phyloP scores from a whole-genome alignment of 2,888 invertebrate genomes.

The Eupithecia inturbata region DNA sequence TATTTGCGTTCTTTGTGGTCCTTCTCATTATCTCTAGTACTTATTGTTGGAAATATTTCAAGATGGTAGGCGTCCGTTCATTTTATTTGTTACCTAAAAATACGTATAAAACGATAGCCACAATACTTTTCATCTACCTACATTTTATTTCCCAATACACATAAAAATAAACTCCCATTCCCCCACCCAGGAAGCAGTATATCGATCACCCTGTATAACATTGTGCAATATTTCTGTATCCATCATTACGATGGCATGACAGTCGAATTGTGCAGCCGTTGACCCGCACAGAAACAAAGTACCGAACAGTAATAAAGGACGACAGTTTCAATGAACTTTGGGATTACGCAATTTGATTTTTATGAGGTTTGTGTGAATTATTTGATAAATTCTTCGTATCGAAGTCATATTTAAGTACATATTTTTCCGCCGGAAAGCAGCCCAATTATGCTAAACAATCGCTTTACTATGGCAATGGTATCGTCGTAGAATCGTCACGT shows the following conservation, averaged over 20 bases:
- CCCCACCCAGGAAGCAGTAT: conserved; percentile 18
- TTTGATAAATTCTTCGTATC: neutral
- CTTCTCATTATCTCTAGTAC: too few relatives aligned
- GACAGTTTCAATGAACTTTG: conserved; percentile 17
- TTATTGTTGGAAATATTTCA: neutral
- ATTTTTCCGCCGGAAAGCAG: too few relatives aligned
- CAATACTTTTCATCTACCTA: neutral
- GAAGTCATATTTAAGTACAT: neutral
- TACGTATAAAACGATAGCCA: neutral
- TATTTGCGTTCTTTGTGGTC: too few relatives aligned
- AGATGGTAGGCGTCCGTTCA: neutral
- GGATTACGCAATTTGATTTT: conserved; percentile 28
- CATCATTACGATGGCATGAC: conserved; percentile 28
- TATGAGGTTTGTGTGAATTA: conserved; percentile 7
- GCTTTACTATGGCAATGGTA: too few relatives aligned
- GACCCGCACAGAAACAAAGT: conserved; percentile 31
- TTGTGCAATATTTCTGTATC: conserved; percentile 37
- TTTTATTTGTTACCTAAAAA: neutral
- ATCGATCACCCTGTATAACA: conserved; percentile 24
- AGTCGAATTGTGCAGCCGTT: conserved; percentile 30
- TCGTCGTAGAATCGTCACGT: too few relatives aligned
- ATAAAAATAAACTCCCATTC: neutral
- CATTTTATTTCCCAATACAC: neutral
- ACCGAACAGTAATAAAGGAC: conserved; percentile 24
- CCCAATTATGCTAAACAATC: too few relatives aligned